A percentile compares a stretch with the other conserved stretches of the same genome.
These are phyloP conservation scores for Drosophila kepulauana DNA, from an alignment of 1,140 invertebrate genomes.

Conservation along the genomic window DNA sequence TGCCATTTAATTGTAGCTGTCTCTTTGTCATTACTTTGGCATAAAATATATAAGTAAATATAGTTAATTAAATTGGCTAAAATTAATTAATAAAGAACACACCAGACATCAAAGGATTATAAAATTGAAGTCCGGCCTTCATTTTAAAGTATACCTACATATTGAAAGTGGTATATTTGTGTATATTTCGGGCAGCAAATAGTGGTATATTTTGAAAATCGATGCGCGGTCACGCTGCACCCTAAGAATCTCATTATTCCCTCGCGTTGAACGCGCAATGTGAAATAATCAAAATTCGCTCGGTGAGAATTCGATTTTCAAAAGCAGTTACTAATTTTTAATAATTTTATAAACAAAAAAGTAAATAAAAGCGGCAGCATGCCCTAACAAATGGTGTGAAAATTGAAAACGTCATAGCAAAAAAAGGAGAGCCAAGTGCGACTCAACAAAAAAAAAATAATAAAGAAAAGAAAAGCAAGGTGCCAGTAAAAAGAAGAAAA, in stretches of 20 bases:
- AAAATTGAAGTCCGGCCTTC: no score
- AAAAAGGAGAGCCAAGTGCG: constrained; percentile 8
- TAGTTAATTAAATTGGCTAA: no score
- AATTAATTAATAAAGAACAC: background rate
- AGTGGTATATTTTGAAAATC: constrained; percentile 19
- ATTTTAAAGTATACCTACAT: no score
- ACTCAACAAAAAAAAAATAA: constrained; percentile 31
- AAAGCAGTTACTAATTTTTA: constrained; percentile 17
- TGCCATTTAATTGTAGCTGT: background rate
- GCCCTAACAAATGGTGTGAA: background rate
- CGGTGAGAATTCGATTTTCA: constrained; percentile 11
- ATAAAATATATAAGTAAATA: no score
- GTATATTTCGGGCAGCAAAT: background rate
- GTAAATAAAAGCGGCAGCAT: constrained; percentile 22
- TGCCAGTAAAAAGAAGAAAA: constrained; percentile 55
- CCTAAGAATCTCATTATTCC: constrained; percentile 23
- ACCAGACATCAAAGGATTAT: background rate
- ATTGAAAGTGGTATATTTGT: background rate
- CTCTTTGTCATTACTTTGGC: background rate
- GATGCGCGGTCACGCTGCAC: background rate
- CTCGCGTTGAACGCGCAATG: constrained; percentile 52
- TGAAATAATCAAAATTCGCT: constrained; percentile 21
- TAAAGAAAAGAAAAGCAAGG: constrained; percentile 41
- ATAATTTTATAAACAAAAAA: constrained; percentile 30
- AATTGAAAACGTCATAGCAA: background rate